Evolutionary conservation across 30 jellyfish, hydroid and myxozoan species (phyloP).

Genomic region (Aurelia aurita complex sp. Pacific): DNA sequence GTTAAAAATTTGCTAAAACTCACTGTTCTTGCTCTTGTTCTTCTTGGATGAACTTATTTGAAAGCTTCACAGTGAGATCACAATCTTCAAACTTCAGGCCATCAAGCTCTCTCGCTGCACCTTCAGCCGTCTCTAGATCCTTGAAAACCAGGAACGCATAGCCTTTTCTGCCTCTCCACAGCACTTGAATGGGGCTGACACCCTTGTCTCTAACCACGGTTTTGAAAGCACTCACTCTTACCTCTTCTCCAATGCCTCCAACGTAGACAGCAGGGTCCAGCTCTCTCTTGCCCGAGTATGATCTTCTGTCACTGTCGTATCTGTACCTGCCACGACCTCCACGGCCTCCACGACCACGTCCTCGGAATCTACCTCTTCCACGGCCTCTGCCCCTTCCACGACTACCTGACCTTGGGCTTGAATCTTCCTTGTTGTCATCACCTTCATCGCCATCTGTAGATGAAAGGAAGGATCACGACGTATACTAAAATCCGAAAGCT

Average conservation of each 20-base stretch:
- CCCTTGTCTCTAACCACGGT: constrained; percentile 63
- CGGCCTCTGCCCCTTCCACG: constrained; percentile 59
- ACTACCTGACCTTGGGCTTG: constrained; percentile 27
- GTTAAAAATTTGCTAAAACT: neutral
- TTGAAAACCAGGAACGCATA: constrained; percentile 72
- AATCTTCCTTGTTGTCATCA: constrained; percentile 20
- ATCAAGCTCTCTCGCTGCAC: constrained; percentile 46
- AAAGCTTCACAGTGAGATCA: constrained; percentile 64
- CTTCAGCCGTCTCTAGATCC: constrained; percentile 76
- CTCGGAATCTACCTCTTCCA: constrained; percentile 57
- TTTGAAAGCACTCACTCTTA: constrained; percentile 71
- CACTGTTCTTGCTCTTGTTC: constrained; percentile 35
- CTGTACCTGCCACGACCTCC: constrained; percentile 45
- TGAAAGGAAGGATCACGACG: no score
- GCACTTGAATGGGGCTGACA: constrained; percentile 63
- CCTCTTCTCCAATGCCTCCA: constrained; percentile 67
- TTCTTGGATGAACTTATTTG: constrained; percentile 56
- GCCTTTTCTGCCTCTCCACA: constrained; percentile 74
- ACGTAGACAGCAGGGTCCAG: constrained; percentile 74
- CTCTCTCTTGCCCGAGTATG: constrained; percentile 28
- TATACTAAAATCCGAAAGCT: no score
- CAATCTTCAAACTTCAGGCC: constrained; percentile 65
- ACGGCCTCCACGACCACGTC: constrained; percentile 42
- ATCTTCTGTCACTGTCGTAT: constrained; percentile 10
- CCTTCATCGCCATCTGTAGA: neutral